These are phyloP conservation scores for Symphodus melops DNA, from an alignment of 2,113 vertebrate genomes.

Conservation along the genomic window DNA sequence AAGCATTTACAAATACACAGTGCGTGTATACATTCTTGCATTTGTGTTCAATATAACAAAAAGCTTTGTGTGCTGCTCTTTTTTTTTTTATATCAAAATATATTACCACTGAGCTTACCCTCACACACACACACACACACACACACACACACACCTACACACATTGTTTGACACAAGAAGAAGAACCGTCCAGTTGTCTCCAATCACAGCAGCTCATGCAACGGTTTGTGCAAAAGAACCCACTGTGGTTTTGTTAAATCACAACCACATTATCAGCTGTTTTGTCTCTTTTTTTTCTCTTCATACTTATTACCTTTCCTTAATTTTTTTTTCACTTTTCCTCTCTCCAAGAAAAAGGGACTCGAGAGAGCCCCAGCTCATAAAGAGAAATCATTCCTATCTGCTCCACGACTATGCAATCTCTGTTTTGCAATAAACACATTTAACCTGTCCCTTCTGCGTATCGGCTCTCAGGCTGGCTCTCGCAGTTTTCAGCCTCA, in stretches of 20 bases:
- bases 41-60: background rate
- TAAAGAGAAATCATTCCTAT: slow-evolving; percentile 30
- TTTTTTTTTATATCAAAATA: background rate
- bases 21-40: background rate
- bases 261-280: background rate
- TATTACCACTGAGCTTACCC: background rate
- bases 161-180: background rate
- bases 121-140: background rate
- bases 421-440: slow-evolving; percentile 39
- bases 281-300: background rate
- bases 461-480: slow-evolving; percentile 8
- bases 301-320: background rate
- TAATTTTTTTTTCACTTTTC: background rate
- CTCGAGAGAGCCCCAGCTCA: slow-evolving; percentile 23
- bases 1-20: slow-evolving; percentile 22
- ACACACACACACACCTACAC: background rate
- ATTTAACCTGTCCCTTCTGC: slow-evolving; percentile 31
- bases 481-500: background rate
- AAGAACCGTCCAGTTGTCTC: slow-evolving; percentile 7
- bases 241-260: slow-evolving; percentile 3
- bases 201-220: slow-evolving; percentile 15
- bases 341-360: background rate
- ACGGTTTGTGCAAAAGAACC: background rate
- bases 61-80: background rate
- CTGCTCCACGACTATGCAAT: slow-evolving; percentile 20